Evolutionary conservation across 2,888 invertebrate species (phyloP).

Genomic region (Sarcophaga caerulescens): DNA sequence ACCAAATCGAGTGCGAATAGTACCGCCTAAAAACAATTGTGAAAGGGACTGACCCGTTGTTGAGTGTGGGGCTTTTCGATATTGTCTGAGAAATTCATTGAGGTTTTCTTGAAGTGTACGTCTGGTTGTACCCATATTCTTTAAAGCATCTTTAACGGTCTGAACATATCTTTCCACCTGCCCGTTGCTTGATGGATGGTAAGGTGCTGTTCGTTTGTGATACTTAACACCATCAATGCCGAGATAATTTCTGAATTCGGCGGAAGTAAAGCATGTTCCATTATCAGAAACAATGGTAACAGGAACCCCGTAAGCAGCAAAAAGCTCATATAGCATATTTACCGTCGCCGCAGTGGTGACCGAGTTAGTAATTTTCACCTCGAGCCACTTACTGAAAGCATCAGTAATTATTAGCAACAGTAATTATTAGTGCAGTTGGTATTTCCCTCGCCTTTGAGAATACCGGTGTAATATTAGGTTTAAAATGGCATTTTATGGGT

Average conservation of each 20-base stretch:
- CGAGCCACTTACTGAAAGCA: constrained; percentile 42
- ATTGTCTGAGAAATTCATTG: constrained; percentile 46
- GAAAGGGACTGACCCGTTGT: constrained; percentile 55
- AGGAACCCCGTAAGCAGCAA: no score
- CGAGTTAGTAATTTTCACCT: constrained; percentile 10
- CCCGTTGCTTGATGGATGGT: constrained; percentile 67
- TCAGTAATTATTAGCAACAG: constrained; percentile 74
- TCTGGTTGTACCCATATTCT: constrained; percentile 49
- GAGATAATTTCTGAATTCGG: no score
- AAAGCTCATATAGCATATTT: background rate
- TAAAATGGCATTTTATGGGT: constrained; percentile 24
- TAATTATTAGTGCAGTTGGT: constrained; percentile 30
- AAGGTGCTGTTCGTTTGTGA: constrained; percentile 61
- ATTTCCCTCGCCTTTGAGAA: constrained; percentile 39
- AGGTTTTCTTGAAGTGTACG: constrained; percentile 49
- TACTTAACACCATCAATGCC: constrained; percentile 62
- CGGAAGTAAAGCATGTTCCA: no score
- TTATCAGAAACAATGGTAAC: no score
- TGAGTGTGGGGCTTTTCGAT: constrained; percentile 37
- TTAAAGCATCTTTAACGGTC: constrained; percentile 58
- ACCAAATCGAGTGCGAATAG: constrained; percentile 44
- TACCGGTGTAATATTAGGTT: constrained; percentile 17
- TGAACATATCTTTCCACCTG: background rate
- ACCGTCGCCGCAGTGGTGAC: constrained; percentile 36
- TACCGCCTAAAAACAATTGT: constrained; percentile 48